Conservation (phyloP, 2,113 vertebrate species). For the Boleophthalmus pectinirostris region DNA sequence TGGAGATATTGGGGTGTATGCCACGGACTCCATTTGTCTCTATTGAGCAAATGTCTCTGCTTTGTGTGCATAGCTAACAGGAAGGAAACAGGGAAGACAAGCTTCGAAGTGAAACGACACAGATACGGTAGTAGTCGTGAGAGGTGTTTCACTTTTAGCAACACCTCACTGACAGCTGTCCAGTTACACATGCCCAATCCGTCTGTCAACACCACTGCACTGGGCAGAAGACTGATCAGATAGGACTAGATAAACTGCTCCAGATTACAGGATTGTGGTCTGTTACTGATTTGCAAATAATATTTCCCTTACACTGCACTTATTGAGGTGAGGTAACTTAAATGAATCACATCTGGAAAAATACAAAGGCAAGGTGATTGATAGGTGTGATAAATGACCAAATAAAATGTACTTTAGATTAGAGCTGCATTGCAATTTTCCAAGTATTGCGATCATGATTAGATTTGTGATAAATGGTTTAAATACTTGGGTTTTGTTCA, state of each 20-base stretch:
- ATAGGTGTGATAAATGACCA: no score
- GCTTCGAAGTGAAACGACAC: slow-evolving; percentile 19
- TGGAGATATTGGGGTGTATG: slow-evolving; percentile 32
- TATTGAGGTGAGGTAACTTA: neutral
- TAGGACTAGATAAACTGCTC: neutral
- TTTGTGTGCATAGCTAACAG: slow-evolving; percentile 33
- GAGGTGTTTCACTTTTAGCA: slow-evolving; percentile 15
- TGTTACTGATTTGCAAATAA: neutral
- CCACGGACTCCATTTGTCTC: slow-evolving; percentile 47
- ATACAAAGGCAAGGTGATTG: neutral
- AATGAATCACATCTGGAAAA: neutral
- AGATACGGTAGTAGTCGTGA: slow-evolving; percentile 21
- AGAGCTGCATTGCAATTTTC: no score
- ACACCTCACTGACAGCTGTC: slow-evolving; percentile 23
- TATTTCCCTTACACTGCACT: neutral
- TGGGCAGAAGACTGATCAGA: neutral
- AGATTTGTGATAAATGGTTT: no score
- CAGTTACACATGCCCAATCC: neutral
- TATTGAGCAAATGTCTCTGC: slow-evolving; percentile 45
- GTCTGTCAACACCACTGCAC: slow-evolving; percentile 2
- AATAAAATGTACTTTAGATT: no score
- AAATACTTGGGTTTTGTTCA: no score
- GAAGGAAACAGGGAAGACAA: slow-evolving; percentile 44
- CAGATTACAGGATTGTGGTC: neutral
- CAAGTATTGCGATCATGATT: no score